These are phyloP conservation scores for Papilio aristodemus DNA, from an alignment of 1,140 invertebrate species.

Conservation along the genomic window DNA sequence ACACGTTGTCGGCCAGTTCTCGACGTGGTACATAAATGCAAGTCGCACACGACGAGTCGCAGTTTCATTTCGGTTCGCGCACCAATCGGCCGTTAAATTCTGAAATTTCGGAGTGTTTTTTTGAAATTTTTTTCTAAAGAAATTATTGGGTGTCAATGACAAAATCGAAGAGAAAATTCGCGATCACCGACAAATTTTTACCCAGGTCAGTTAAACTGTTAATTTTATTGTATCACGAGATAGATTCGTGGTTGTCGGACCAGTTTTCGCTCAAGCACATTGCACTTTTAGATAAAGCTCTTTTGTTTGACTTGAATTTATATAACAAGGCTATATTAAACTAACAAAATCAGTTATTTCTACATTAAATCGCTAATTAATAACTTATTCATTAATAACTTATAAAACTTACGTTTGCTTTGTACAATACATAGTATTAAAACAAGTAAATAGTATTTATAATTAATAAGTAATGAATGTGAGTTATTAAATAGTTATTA, in stretches of 20 bases:
- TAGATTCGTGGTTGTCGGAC: conserved; percentile 18
- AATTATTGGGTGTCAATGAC: conserved; percentile 80
- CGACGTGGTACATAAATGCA: conserved; percentile 58
- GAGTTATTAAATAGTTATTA: too few species aligned
- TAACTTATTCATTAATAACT: too few species aligned
- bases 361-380: too few species aligned
- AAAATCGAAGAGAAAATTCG: conserved; percentile 79
- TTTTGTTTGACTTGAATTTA: conserved; percentile 7
- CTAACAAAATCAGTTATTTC: not conserved
- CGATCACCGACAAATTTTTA: conserved; percentile 79
- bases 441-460: too few species aligned
- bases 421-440: too few species aligned
- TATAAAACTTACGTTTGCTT: too few species aligned
- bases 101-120: conserved; percentile 62
- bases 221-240: conserved; percentile 6
- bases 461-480: too few species aligned
- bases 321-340: not conserved
- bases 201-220: conserved; percentile 66
- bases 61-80: conserved; percentile 50
- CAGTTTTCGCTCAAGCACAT: conserved; percentile 28
- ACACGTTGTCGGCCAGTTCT: conserved; percentile 53
- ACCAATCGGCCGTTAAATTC: conserved; percentile 58
- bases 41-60: conserved; percentile 36
- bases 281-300: conserved; percentile 13
- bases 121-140: conserved; percentile 50